Conservation (phyloP, 2,797 vertebrate species). For the Heliangelus exortis region DNA sequence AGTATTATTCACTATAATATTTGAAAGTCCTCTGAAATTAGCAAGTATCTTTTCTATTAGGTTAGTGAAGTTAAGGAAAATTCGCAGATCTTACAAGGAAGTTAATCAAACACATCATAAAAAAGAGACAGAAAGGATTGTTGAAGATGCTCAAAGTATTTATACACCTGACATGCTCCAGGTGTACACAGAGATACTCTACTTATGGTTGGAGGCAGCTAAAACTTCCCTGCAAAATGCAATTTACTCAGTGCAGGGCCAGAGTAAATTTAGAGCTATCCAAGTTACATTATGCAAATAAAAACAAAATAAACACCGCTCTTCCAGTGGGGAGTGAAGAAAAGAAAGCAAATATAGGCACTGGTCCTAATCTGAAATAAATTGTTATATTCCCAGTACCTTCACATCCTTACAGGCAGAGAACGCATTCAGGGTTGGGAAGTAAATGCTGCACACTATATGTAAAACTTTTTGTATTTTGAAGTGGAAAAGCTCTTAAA, state of each 20-base stretch:
- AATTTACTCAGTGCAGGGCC: background rate
- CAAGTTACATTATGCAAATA: background rate
- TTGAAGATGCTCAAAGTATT: background rate
- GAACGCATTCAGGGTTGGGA: background rate
- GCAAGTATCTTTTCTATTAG: background rate
- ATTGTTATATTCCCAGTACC: background rate
- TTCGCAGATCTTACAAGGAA: background rate
- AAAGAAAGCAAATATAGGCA: background rate
- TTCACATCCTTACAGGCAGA: background rate
- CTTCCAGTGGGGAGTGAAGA: rapidly evolving
- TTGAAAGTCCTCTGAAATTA: background rate
- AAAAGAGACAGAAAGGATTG: background rate
- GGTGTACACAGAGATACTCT: background rate
- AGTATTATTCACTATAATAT: background rate
- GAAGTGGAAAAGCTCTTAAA: background rate
- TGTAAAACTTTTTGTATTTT: background rate
- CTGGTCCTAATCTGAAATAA: background rate
- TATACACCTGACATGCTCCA: background rate
- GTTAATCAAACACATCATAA: background rate
- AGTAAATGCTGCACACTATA: rapidly evolving
- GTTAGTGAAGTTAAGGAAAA: background rate
- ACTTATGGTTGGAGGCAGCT: background rate
- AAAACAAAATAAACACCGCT: background rate
- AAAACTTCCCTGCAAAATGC: background rate
- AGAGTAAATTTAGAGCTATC: background rate